Percentiles rank a stretch among this genome's conserved stretches.
phyloP scores from a whole-genome alignment of 1,140 invertebrate species.

The Drosophila azteca region DNA sequence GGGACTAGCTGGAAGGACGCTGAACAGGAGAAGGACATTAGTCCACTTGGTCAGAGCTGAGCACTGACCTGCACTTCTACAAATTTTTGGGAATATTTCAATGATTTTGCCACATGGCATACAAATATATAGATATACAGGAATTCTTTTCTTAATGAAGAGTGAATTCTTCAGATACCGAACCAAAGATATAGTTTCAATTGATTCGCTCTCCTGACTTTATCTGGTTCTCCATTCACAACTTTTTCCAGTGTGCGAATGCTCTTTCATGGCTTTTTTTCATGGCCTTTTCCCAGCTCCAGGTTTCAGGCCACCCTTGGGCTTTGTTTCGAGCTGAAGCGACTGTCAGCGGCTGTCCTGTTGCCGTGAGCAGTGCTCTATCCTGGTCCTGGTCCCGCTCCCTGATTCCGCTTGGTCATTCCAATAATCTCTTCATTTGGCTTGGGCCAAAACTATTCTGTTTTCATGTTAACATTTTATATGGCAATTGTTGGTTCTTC shows the following conservation, averaged over 20 bases:
- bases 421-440: slow-evolving; percentile 80
- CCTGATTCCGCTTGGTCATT: slow-evolving; percentile 51
- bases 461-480: slow-evolving; percentile 78
- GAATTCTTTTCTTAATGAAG: no score
- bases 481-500: slow-evolving; percentile 36
- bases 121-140: no score
- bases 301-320: slow-evolving; percentile 37
- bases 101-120: no score
- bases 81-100: no score
- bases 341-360: slow-evolving; percentile 57
- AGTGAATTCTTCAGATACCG: no score
- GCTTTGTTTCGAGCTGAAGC: slow-evolving; percentile 36
- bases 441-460: slow-evolving; percentile 53
- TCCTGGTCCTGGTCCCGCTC: not conserved
- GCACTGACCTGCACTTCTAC: not conserved
- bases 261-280: slow-evolving; percentile 39
- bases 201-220: not conserved
- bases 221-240: no score
- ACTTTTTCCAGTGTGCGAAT: slow-evolving; percentile 24
- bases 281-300: slow-evolving; percentile 23
- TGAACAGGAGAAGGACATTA: slow-evolving; percentile 28
- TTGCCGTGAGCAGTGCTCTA: slow-evolving; percentile 7
- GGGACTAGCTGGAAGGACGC: no score
- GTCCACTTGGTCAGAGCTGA: slow-evolving; percentile 29
- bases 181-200: no score